phyloP scores from a whole-genome alignment of 2,113 vertebrate genomes.

The Alethe diademata region DNA sequence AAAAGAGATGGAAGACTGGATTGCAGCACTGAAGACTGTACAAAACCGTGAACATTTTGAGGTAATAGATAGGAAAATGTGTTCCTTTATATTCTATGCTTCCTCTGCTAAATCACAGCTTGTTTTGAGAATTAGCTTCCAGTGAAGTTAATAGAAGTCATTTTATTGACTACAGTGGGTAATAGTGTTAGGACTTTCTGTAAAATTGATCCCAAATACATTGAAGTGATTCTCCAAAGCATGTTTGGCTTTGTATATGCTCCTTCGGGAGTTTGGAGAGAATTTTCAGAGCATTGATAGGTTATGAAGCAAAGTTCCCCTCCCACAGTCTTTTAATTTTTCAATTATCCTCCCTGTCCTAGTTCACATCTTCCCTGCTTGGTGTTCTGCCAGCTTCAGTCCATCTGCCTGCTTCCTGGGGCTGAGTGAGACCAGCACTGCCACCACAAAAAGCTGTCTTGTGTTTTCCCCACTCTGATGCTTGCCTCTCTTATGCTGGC shows the following conservation, averaged over 20 bases:
- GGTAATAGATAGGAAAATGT: slow-evolving; percentile 66
- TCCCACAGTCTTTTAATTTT: neutral
- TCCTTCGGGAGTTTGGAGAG: neutral
- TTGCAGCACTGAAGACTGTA: slow-evolving; percentile 88
- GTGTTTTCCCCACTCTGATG: neutral
- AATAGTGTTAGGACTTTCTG: neutral
- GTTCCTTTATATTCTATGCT: neutral
- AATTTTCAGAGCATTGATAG: neutral
- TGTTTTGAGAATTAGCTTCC: neutral
- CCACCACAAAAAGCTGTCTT: neutral
- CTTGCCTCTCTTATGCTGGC: neutral
- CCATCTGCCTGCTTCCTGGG: neutral
- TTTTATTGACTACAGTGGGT: neutral
- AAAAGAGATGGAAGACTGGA: slow-evolving; percentile 99
- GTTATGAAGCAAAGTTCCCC: neutral
- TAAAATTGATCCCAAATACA: neutral
- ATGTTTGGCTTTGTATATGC: neutral
- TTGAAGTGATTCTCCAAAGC: neutral
- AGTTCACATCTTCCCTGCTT: neutral
- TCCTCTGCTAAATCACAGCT: neutral
- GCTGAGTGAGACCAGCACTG: neutral
- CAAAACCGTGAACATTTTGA: slow-evolving; percentile 94
- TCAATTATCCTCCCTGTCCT: neutral
- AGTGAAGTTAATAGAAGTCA: neutral
- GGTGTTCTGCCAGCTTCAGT: neutral